Percentiles rank a stretch among this genome's conserved stretches.
Conservation (phyloP, 2,113 vertebrate species). For the Bubo scandiacus region DNA sequence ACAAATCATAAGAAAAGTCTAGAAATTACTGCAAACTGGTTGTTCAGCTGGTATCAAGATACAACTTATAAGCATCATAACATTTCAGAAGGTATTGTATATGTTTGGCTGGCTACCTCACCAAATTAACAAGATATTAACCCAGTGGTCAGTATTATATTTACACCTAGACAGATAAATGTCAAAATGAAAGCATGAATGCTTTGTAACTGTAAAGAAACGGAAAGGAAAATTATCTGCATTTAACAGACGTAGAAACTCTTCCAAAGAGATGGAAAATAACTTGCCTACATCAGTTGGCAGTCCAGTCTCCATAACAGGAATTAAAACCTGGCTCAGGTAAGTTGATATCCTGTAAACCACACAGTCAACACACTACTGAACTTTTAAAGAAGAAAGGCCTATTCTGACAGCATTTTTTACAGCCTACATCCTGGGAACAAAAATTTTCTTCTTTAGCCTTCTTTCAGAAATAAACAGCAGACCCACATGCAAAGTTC, state of each 20-base stretch:
- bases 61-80: not conserved
- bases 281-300: not conserved
- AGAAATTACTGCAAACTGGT: not conserved
- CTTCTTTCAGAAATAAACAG: not conserved
- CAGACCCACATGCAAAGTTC: not conserved
- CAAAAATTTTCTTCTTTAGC: not conserved
- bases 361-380: not conserved
- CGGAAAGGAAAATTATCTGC: not conserved
- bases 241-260: not conserved
- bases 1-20: not conserved
- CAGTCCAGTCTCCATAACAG: not conserved
- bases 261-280: not conserved
- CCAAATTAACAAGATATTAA: not conserved
- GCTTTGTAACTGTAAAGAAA: not conserved
- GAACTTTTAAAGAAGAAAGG: not conserved
- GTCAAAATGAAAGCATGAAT: not conserved
- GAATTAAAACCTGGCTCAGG: not conserved
- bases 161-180: not conserved
- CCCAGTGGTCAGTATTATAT: not conserved
- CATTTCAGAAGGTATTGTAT: not conserved
- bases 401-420: not conserved
- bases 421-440: not conserved
- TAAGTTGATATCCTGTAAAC: not conserved
- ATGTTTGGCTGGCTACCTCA: not conserved
- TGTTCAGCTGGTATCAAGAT: not conserved